These are phyloP conservation scores for Beroe forskalii DNA, from an alignment of 37 sponge, comb jelly and placozoan species.

Conservation along the genomic window DNA sequence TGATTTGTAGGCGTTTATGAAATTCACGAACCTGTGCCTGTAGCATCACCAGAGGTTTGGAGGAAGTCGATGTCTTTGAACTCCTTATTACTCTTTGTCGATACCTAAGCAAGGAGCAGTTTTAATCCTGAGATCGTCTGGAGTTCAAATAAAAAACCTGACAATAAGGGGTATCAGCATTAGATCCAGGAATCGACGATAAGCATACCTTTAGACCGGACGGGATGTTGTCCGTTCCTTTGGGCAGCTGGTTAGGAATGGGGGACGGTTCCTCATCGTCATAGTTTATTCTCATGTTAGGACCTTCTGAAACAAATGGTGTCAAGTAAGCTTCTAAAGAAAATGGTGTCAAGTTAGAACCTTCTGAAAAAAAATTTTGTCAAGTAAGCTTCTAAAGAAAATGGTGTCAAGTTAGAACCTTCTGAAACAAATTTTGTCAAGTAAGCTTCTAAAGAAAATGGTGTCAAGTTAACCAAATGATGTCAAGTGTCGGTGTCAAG, in stretches of 20 bases:
- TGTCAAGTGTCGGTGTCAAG: no score
- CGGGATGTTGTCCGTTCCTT: slow-evolving; percentile 64
- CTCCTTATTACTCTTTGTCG: slow-evolving; percentile 60
- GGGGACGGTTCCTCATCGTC: slow-evolving; percentile 60
- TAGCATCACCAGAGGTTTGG: not conserved
- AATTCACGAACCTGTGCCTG: not conserved
- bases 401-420: slow-evolving; percentile 5
- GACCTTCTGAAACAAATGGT: slow-evolving; percentile 40
- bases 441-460: no score
- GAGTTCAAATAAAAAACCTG: no score
- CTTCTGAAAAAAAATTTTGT: no score
- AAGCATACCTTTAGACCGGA: slow-evolving; percentile 46
- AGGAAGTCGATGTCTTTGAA: slow-evolving; percentile 64
- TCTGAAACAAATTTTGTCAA: no score
- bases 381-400: no score
- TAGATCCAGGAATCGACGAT: no score
- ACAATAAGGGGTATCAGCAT: no score
- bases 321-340: no score
- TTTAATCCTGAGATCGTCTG: no score
- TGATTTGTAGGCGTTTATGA: no score
- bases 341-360: slow-evolving; percentile 2
- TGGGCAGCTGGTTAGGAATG: slow-evolving; percentile 55
- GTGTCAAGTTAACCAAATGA: no score
- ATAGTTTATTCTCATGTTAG: slow-evolving; percentile 57
- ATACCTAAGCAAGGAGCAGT: slow-evolving; percentile 17